These are phyloP conservation scores for Scaptomyza flava DNA, from an alignment of 2,888 invertebrate genomes.

Conservation along the genomic window DNA sequence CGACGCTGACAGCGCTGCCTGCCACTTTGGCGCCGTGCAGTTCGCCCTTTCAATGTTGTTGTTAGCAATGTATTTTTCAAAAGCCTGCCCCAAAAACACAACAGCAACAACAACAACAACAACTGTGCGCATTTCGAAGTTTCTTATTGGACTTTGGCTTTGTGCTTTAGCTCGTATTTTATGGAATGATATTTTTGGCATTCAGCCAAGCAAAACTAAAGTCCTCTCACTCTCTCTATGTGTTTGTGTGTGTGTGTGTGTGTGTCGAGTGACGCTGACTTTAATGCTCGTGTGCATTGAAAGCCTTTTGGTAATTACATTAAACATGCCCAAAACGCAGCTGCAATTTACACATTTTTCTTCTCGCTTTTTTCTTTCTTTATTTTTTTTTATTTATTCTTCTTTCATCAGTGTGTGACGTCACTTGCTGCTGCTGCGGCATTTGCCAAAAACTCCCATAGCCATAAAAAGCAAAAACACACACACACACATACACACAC, in stretches of 20 bases:
- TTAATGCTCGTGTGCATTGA: constrained; percentile 68
- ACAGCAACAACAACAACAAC: constrained; percentile 2
- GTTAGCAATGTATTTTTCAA: constrained; percentile 61
- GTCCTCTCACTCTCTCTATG: background rate
- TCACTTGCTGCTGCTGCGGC: constrained; percentile 48
- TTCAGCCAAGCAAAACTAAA: constrained; percentile 41
- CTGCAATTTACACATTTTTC: constrained; percentile 72
- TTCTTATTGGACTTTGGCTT: constrained; percentile 77
- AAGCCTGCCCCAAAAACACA: constrained; percentile 39
- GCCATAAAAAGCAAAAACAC: constrained; percentile 59
- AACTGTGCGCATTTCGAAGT: constrained; percentile 56
- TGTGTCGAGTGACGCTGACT: constrained; percentile 50
- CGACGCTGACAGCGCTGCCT: constrained; percentile 56
- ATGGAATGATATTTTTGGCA: constrained; percentile 79
- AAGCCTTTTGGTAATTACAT: constrained; percentile 79
- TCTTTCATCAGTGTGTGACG: constrained; percentile 50
- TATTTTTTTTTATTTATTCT: background rate
- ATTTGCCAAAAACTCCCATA: constrained; percentile 65
- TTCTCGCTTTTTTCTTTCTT: no score
- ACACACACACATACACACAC: constrained; percentile 31
- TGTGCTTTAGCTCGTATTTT: constrained; percentile 77
- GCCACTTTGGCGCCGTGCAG: constrained; percentile 49
- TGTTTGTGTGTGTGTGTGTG: constrained; percentile 21
- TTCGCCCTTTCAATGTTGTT: constrained; percentile 26
- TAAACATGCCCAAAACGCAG: constrained; percentile 79